phyloP scores from a whole-genome alignment of 2,888 invertebrate species.

The Stegana nigrithorax region DNA sequence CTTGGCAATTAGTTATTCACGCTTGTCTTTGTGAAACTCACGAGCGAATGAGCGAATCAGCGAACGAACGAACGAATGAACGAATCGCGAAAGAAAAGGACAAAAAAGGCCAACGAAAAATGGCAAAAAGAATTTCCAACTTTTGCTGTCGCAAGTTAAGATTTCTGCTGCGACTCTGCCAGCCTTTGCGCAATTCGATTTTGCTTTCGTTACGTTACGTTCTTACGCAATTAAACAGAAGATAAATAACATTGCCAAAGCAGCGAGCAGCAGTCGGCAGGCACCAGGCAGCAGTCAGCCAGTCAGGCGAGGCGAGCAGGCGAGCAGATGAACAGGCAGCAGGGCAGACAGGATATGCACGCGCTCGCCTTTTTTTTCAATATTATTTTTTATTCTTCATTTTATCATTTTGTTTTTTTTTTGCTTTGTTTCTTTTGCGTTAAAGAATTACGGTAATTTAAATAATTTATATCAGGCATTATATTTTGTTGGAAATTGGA shows the following conservation, averaged over 20 bases:
- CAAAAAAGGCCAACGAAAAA: too few relatives aligned
- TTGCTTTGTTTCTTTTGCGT: neutral
- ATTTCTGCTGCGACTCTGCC: neutral
- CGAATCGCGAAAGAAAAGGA: too few relatives aligned
- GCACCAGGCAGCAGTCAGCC: too few relatives aligned
- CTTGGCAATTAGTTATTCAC: conserved; percentile 64
- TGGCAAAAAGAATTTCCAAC: conserved; percentile 23
- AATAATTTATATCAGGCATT: conserved; percentile 19
- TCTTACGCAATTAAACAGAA: conserved; percentile 35
- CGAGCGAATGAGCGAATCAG: too few relatives aligned
- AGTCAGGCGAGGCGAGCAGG: too few relatives aligned
- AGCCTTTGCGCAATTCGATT: conserved; percentile 28
- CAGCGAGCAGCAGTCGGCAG: too few relatives aligned
- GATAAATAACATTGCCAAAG: conserved; percentile 36
- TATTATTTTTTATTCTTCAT: too few relatives aligned
- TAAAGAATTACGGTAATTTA: conserved; percentile 22
- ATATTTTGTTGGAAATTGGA: conserved; percentile 9
- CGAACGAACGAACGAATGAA: too few relatives aligned
- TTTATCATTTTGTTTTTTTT: too few relatives aligned
- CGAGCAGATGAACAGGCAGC: too few relatives aligned
- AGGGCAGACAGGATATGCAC: conserved; percentile 3
- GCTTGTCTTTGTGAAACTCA: conserved; percentile 50
- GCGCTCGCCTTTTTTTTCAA: too few relatives aligned
- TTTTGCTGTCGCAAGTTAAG: conserved; percentile 16
- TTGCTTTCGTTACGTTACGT: neutral